These are phyloP conservation scores for Catocala fraxini DNA, from an alignment of 2,888 invertebrate species.

Conservation along the genomic window DNA sequence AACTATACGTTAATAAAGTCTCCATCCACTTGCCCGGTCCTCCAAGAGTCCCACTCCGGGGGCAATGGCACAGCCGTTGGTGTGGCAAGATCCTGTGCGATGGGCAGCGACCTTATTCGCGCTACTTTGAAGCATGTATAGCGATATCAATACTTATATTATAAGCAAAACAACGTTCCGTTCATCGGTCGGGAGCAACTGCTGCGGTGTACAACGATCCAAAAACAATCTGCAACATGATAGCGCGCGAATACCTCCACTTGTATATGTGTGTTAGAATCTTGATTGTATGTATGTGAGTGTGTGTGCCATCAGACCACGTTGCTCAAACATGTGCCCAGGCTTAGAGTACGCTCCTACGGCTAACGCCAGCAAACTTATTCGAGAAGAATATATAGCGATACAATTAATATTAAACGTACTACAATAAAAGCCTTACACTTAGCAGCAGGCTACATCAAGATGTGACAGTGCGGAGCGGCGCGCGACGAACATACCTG, in stretches of 20 bases:
- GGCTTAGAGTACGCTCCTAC: conserved; percentile 5
- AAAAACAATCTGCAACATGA: conserved; percentile 18
- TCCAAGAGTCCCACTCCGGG: too few relatives aligned
- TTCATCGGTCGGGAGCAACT: conserved; percentile 5
- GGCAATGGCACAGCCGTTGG: too few relatives aligned
- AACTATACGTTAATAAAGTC: conserved; percentile 5
- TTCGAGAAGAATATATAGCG: conserved; percentile 32
- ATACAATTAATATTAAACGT: conserved; percentile 18
- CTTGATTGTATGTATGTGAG: not conserved
- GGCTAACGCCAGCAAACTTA: conserved; percentile 21
- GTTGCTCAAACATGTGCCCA: conserved; percentile 5
- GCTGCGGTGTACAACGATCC: conserved; percentile 7
- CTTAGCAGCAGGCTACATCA: conserved; percentile 12
- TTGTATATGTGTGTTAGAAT: conserved; percentile 4
- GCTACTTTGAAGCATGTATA: conserved; percentile 15
- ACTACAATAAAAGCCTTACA: conserved; percentile 26
- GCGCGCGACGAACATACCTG: not conserved
- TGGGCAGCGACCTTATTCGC: conserved; percentile 14
- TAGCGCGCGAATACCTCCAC: conserved; percentile 9
- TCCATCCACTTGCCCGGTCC: not conserved
- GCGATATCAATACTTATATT: conserved; percentile 8
- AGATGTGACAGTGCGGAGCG: conserved; percentile 3
- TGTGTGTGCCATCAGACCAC: conserved; percentile 5
- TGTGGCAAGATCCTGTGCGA: not conserved
- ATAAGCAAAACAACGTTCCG: conserved; percentile 1